Percentiles rank a stretch among this genome's conserved stretches.
phyloP scores from a whole-genome alignment of 2,888 invertebrate genomes.

The Stenolophus ochropezus region DNA sequence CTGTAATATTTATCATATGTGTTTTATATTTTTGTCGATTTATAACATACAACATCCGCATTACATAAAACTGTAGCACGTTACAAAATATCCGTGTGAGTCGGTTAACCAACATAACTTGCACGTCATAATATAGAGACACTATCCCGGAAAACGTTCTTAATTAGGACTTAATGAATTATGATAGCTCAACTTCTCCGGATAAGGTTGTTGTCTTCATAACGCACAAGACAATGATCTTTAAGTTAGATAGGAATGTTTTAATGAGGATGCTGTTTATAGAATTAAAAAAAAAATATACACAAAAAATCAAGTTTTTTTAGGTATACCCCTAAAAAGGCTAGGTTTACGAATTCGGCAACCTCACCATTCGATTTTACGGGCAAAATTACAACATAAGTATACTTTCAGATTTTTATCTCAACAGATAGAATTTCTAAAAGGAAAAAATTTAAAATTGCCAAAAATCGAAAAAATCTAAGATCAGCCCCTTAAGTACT shows the following conservation, averaged over 20 bases:
- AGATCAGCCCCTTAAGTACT: too few relatives aligned
- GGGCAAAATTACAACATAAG: too few relatives aligned
- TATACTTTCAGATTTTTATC: too few relatives aligned
- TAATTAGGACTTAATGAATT: not conserved
- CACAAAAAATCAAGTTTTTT: too few relatives aligned
- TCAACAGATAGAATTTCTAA: too few relatives aligned
- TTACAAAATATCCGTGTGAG: not conserved
- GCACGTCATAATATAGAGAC: not conserved
- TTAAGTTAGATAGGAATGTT: not conserved
- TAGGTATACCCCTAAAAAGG: too few relatives aligned
- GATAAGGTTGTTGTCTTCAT: not conserved
- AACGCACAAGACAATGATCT: not conserved
- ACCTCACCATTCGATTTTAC: too few relatives aligned
- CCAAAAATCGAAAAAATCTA: too few relatives aligned
- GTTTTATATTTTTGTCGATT: not conserved
- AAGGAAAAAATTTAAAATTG: too few relatives aligned
- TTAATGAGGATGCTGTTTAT: too few relatives aligned
- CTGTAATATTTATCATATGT: not conserved
- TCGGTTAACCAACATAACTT: not conserved
- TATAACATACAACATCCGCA: not conserved
- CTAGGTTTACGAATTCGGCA: too few relatives aligned
- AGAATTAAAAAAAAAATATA: too few relatives aligned
- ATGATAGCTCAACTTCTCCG: not conserved
- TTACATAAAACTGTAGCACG: not conserved
- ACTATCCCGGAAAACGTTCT: not conserved